Conservation (phyloP, 2,888 invertebrate species). For the Sipha maydis region DNA sequence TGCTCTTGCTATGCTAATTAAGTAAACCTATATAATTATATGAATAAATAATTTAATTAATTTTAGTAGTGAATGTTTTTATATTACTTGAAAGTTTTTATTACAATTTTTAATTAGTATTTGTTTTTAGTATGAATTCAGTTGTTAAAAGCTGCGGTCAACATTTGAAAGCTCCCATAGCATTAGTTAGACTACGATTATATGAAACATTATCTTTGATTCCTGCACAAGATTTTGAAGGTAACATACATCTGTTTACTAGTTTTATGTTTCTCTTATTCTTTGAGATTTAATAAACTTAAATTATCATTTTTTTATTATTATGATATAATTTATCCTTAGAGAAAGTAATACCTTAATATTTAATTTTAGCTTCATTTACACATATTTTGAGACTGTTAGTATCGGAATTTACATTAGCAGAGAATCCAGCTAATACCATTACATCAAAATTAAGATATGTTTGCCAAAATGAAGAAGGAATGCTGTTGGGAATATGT, state of each 20-base stretch:
- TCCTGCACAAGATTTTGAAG: constrained; percentile 83
- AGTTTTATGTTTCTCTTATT: background rate
- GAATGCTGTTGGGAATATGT: constrained; percentile 86
- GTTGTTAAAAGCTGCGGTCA: constrained; percentile 90
- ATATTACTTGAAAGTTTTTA: background rate
- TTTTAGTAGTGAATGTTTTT: background rate
- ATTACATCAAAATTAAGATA: constrained; percentile 83
- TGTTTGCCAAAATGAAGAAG: constrained; percentile 89
- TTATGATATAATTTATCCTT: background rate
- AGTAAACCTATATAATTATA: constrained; percentile 72
- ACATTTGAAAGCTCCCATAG: constrained; percentile 91
- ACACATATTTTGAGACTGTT: constrained; percentile 89
- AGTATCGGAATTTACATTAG: constrained; percentile 93
- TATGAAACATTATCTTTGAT: constrained; percentile 87
- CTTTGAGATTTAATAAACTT: background rate
- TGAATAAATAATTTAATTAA: background rate
- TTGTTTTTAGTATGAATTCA: constrained; percentile 76
- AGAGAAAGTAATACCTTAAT: background rate
- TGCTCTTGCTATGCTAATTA: constrained; percentile 92
- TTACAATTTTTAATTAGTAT: constrained; percentile 22
- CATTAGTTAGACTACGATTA: constrained; percentile 89
- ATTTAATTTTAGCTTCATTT: constrained; percentile 73
- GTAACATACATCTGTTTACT: constrained; percentile 67
- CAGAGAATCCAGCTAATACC: constrained; percentile 92
- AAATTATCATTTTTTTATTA: background rate